Percentiles rank a stretch among this genome's conserved stretches.
These are phyloP conservation scores for Ardeotis arabs DNA, from an alignment of 2,113 vertebrate genomes.

Conservation along the genomic window DNA sequence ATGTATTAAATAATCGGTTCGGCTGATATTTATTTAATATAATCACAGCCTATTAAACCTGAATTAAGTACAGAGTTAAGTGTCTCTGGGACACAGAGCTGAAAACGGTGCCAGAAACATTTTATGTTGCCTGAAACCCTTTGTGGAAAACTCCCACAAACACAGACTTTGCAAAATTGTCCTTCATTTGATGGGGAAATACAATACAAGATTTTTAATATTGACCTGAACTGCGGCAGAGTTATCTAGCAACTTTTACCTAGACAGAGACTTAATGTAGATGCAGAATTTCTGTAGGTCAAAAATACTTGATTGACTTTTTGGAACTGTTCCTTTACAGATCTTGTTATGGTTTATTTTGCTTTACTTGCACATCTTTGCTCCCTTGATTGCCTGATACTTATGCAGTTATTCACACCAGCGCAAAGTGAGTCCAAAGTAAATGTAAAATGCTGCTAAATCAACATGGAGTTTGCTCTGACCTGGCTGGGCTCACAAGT, in stretches of 20 bases:
- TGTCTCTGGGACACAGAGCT: constrained; percentile 69
- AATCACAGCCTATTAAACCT: constrained; percentile 78
- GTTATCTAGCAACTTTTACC: not conserved
- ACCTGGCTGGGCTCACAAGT: not conserved
- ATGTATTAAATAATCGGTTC: constrained; percentile 77
- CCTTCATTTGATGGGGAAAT: not conserved
- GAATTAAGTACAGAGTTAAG: constrained; percentile 78
- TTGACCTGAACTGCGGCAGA: not conserved
- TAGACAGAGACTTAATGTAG: not conserved
- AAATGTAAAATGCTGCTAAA: constrained; percentile 48
- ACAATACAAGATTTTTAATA: not conserved
- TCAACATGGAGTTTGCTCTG: constrained; percentile 1
- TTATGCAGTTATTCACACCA: constrained; percentile 23
- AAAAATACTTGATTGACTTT: not conserved
- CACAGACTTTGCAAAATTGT: not conserved
- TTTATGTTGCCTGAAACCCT: constrained; percentile 63
- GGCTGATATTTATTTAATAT: constrained; percentile 80
- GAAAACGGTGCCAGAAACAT: constrained; percentile 70
- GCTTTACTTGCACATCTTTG: constrained; percentile 32
- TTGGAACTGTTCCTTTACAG: not conserved
- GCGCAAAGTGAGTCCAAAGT: constrained; percentile 22
- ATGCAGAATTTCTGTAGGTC: not conserved
- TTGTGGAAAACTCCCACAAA: constrained; percentile 58
- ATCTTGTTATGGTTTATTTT: not conserved
- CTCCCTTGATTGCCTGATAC: not conserved